Conservation (phyloP, 2,888 invertebrate species). For the Monoplex corrugatus region DNA sequence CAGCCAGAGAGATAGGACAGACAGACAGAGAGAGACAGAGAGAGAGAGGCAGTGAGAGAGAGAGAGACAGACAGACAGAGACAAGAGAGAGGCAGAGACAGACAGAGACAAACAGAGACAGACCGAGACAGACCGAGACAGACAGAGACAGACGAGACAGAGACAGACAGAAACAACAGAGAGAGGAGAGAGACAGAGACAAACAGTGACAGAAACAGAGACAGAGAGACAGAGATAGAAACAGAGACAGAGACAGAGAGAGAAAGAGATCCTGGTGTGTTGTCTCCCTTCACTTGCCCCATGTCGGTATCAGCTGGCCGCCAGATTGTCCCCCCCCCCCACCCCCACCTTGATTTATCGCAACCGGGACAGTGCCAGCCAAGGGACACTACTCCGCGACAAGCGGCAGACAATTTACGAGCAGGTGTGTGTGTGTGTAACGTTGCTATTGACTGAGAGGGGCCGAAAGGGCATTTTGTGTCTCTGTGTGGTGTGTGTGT, state of each 20-base stretch:
- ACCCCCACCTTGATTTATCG: background rate
- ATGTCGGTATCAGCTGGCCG: background rate
- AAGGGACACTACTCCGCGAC: constrained; percentile 2
- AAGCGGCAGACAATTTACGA: constrained; percentile 47
- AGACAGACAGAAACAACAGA: background rate
- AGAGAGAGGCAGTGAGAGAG: background rate
- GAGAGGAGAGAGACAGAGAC: background rate
- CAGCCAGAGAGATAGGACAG: no score
- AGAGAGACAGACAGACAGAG: background rate
- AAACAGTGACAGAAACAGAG: no score
- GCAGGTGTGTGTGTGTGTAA: constrained; percentile 14
- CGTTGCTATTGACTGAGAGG: no score
- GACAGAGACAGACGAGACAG: background rate
- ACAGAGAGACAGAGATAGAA: no score
- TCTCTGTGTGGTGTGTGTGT: no score
- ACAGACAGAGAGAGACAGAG: background rate
- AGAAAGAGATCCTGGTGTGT: no score
- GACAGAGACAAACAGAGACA: no score
- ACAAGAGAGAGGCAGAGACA: background rate
- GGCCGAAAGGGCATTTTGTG: no score
- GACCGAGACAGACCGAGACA: no score
- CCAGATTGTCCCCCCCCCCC: background rate
- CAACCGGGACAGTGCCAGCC: background rate
- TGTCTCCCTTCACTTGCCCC: background rate
- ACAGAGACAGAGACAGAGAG: no score